Conservation (phyloP, 2,797 vertebrate genomes). For the Ibycter americanus region DNA sequence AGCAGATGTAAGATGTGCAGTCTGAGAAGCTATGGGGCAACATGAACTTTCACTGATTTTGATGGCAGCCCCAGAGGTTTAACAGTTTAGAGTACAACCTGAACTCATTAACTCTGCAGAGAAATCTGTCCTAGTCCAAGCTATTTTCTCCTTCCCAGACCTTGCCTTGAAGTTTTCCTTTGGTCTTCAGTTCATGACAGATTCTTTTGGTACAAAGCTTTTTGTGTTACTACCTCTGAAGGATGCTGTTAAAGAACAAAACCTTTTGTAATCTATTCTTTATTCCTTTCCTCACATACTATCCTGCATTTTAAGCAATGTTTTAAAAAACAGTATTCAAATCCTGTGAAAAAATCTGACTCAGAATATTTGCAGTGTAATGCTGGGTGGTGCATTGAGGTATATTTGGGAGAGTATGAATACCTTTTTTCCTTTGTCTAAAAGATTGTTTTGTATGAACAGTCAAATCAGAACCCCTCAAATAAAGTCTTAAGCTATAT, state of each 20-base stretch:
- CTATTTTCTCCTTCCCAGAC: not conserved
- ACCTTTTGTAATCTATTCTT: not conserved
- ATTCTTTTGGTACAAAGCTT: not conserved
- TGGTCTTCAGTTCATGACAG: not conserved
- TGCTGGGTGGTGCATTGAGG: not conserved
- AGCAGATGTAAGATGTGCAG: not conserved
- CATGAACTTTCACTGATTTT: not conserved
- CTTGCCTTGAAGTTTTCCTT: not conserved
- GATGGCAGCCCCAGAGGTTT: accelerated
- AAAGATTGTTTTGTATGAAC: not conserved
- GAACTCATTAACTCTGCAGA: not conserved
- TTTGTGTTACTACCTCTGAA: not conserved
- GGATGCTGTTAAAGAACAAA: not conserved
- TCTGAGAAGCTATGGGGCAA: not conserved
- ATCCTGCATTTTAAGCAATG: not conserved
- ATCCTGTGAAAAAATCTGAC: not conserved
- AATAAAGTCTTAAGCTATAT: not conserved
- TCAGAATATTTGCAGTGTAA: not conserved
- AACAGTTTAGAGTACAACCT: not conserved
- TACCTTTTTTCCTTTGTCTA: not conserved
- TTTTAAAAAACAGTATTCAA: not conserved
- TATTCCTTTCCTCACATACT: not conserved
- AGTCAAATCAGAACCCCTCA: not conserved
- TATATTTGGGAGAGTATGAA: not conserved
- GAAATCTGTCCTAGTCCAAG: not conserved